Conservation (phyloP, 2,113 vertebrate genomes). For the Panurus biarmicus region DNA sequence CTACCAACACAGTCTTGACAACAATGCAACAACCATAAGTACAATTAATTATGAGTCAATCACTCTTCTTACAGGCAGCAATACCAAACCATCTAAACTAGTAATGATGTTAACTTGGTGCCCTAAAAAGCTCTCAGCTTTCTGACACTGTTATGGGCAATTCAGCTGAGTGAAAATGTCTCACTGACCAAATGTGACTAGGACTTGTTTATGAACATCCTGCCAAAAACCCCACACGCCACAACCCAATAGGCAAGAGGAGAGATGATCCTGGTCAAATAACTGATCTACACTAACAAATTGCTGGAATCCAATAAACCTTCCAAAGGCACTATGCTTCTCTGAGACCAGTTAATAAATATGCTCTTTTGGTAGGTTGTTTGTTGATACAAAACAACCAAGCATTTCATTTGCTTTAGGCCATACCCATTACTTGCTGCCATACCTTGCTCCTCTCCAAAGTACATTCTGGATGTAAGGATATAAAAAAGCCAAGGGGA, state of each 20-base stretch:
- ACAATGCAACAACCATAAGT: background rate
- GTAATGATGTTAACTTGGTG: no score
- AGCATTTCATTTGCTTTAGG: background rate
- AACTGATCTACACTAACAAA: background rate
- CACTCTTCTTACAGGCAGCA: background rate
- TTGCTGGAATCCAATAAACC: background rate
- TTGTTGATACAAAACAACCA: background rate
- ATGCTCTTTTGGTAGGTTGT: background rate
- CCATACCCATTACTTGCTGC: background rate
- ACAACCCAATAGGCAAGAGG: background rate
- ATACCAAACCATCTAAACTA: background rate
- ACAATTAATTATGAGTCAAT: background rate
- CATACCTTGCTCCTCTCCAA: background rate
- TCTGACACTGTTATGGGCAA: background rate
- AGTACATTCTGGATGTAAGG: rapidly evolving
- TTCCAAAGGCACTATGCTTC: background rate
- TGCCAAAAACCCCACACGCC: background rate
- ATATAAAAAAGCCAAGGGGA: background rate
- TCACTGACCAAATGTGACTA: background rate
- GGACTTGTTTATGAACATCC: background rate
- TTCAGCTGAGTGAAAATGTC: background rate
- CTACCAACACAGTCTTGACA: background rate
- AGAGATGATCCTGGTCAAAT: background rate
- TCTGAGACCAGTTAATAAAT: background rate
- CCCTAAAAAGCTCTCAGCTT: background rate